Evolutionary conservation across 30 jellyfish, hydroid and myxozoan genomes (phyloP).

Genomic region (Pseudorhiza aurosa): DNA sequence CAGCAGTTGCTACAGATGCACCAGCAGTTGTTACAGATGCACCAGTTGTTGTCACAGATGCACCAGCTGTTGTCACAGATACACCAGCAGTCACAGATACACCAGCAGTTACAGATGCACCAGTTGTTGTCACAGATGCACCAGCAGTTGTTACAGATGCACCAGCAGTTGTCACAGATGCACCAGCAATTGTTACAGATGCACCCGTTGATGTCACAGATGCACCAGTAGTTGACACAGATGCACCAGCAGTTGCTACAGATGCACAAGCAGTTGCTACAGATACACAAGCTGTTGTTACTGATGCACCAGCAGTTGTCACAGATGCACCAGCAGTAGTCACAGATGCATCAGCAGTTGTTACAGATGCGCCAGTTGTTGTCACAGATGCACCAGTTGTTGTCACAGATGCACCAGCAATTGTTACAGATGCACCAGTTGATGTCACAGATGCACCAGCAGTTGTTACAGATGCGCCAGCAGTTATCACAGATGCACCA

Average conservation of each 20-base stretch:
- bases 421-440: constrained; percentile 7
- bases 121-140: neutral
- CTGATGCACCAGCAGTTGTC: neutral
- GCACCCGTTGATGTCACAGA: constrained; percentile 1
- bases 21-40: neutral
- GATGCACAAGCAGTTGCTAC: neutral
- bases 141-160: neutral
- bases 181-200: neutral
- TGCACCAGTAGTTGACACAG: neutral
- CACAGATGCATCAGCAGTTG: neutral
- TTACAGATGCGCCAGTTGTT: constrained; percentile 4
- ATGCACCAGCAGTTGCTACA: neutral
- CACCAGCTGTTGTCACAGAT: constrained; percentile 2
- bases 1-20: constrained; percentile 1
- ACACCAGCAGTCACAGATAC: neutral
- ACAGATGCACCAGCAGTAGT: neutral
- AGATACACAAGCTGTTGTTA: neutral
- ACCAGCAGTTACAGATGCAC: constrained; percentile 5
- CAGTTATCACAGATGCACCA: constrained; percentile 14
- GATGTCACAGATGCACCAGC: constrained; percentile 2
- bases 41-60: neutral
- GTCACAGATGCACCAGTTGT: constrained; percentile 15
- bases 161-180: constrained; percentile 4
- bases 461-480: constrained; percentile 3
- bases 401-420: neutral